Conservation (phyloP, 2,888 invertebrate genomes). For the Colostygia pectinataria region DNA sequence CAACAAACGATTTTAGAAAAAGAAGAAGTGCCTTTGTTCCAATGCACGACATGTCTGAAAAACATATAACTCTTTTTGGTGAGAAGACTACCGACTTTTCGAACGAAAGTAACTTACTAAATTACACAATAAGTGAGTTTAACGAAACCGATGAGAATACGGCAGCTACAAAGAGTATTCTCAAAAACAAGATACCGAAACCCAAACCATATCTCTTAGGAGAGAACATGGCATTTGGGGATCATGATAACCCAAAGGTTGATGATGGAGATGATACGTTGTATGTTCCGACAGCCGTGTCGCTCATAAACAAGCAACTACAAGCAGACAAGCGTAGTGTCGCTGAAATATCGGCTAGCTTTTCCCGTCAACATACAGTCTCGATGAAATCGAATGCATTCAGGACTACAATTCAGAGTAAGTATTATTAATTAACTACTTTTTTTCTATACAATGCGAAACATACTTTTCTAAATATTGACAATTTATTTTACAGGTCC, state of each 20-base stretch:
- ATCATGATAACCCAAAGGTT: slow-evolving; percentile 41
- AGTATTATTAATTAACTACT: slow-evolving; percentile 6
- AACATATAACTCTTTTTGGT: slow-evolving; percentile 87
- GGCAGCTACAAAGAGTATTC: slow-evolving; percentile 86
- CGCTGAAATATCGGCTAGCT: slow-evolving; percentile 45
- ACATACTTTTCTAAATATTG: too few relatives aligned
- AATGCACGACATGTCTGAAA: slow-evolving; percentile 66
- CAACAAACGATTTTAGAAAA: slow-evolving; percentile 90
- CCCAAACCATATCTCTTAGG: slow-evolving; percentile 89
- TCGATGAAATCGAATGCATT: slow-evolving; percentile 41
- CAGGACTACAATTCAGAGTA: slow-evolving; percentile 65
- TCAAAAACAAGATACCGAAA: slow-evolving; percentile 89
- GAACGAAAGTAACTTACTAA: slow-evolving; percentile 41
- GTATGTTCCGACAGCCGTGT: slow-evolving; percentile 56
- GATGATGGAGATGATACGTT: slow-evolving; percentile 37
- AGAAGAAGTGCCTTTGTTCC: slow-evolving; percentile 83
- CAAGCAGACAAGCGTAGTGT: slow-evolving; percentile 52
- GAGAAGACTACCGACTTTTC: slow-evolving; percentile 56
- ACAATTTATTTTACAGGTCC: slow-evolving; percentile 34
- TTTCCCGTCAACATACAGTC: slow-evolving; percentile 42
- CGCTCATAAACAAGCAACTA: slow-evolving; percentile 68
- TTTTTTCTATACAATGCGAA: too few relatives aligned
- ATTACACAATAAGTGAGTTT: slow-evolving; percentile 46
- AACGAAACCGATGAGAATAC: slow-evolving; percentile 78
- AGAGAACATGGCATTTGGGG: slow-evolving; percentile 83